Evolutionary conservation across 1,140 invertebrate genomes (phyloP), one percentile per base, ranked within the genome.

Genomic region (Pseudomyrmex cubaensis): DNA sequence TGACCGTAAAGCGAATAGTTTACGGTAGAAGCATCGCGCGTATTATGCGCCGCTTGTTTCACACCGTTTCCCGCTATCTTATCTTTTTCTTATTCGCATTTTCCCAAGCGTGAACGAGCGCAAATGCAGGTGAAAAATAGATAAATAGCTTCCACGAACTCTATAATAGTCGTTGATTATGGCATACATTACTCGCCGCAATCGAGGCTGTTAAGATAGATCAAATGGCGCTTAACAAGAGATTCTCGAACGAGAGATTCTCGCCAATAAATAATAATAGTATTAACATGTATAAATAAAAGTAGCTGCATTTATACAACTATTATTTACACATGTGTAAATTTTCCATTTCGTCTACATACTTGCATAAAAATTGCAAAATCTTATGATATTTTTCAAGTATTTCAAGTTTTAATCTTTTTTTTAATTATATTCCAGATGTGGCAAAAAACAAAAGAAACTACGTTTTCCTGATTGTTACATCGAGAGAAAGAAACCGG

Each of bases 371-470:
- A 59, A 35, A 35, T 35, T 35, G 17, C 12, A 9, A 1, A 12
- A n/a, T 15, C 61, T 74, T 8, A 12, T 48, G 15, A 54, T 61
- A 75, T 35, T 9, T 54, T 57, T 5, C 20, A 50, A 63, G 17
- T 7, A 10, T 2, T 8, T 1, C 12, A 10, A 15, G 17, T 9
- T 2, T 59, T 17, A 59, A 50, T 50, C 50, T n/a, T 54, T 44
- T 64, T 63, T 64, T 4, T 1, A 12, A 44, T 8, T 2, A 44
- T 17, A 8, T 48, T 10, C 77, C 66, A 70, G 59, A 75, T 77
- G 74, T 57, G 73, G 56, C 35, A 35, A 63, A 69, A 85, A 59
- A 62, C 62, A 70, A 62, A 62, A 70, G 85, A 64, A 80, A 61
- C 76, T 17, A 67, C n/a, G 22, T 13, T 73, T 35, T 44, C 10